These are phyloP conservation scores for Rosalia funebris DNA, from an alignment of 2,888 invertebrate genomes.

Conservation along the genomic window DNA sequence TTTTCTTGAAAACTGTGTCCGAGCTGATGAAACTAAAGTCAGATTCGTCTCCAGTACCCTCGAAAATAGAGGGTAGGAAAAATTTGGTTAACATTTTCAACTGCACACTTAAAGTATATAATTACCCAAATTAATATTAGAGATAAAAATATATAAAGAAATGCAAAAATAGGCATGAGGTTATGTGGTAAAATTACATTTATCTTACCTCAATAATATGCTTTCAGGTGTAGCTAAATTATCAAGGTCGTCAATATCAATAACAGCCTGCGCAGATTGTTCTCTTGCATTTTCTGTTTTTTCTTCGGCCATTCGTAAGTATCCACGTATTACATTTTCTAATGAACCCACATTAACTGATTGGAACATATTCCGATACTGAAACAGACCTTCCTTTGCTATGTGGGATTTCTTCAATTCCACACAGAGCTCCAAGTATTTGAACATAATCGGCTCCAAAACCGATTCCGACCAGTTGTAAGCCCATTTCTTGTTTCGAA, in stretches of 20 bases:
- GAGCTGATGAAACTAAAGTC: too few relatives aligned
- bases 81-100: too few relatives aligned
- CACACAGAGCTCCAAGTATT: conserved; percentile 97
- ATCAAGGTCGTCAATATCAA: conserved; percentile 97
- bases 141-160: too few relatives aligned
- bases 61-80: too few relatives aligned
- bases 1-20: too few relatives aligned
- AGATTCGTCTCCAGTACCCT: too few relatives aligned
- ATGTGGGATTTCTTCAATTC: conserved; percentile 98
- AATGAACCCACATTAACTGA: conserved; percentile 95
- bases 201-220: conserved; percentile 77
- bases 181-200: too few relatives aligned
- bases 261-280: conserved; percentile 93
- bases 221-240: conserved; percentile 96
- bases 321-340: conserved; percentile 96
- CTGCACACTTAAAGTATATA: too few relatives aligned
- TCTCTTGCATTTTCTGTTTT: conserved; percentile 94
- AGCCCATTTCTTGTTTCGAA: conserved; percentile 97
- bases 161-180: too few relatives aligned
- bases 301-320: conserved; percentile 94
- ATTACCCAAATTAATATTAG: too few relatives aligned
- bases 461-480: conserved; percentile 96
- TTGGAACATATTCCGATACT: conserved; percentile 99
- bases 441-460: conserved; percentile 99
- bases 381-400: conserved; percentile 98